Percentiles rank a stretch among this genome's conserved stretches.
phyloP scores from a whole-genome alignment of 1,140 invertebrate genomes.

The Leptopilina boulardi region DNA sequence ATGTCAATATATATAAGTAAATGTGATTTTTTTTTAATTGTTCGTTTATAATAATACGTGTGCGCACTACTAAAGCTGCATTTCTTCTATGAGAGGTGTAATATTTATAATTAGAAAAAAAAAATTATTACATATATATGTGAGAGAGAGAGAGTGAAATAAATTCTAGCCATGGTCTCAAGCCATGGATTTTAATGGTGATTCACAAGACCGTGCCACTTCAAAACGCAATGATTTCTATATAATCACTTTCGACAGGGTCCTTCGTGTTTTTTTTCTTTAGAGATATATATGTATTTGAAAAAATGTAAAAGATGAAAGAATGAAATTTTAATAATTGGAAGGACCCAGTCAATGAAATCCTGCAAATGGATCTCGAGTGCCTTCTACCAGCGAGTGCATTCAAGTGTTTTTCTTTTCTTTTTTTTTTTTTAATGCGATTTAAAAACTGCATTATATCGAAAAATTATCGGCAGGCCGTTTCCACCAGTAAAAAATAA shows the following conservation, averaged over 20 bases:
- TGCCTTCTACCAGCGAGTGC: conserved; percentile 65
- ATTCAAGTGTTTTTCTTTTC: conserved; percentile 53
- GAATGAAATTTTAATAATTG: conserved; percentile 14
- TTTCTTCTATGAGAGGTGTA: conserved; percentile 48
- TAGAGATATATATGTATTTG: not conserved
- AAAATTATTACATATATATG: conserved; percentile 41
- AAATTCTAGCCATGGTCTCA: conserved; percentile 69
- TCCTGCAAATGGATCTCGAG: conserved; percentile 45
- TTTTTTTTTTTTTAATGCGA: too few species aligned
- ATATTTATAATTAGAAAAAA: conserved; percentile 36
- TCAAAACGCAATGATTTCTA: conserved; percentile 28
- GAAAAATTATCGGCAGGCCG: conserved; percentile 55
- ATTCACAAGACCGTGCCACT: conserved; percentile 60
- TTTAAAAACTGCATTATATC: conserved; percentile 42
- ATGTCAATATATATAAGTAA: not conserved
- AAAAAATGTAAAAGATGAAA: not conserved
- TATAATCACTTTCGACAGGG: conserved; percentile 49
- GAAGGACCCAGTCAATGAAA: conserved; percentile 58
- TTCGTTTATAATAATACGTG: conserved; percentile 47
- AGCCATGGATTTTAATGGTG: conserved; percentile 73
- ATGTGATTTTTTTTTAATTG: conserved; percentile 35
- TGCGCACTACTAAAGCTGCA: conserved; percentile 69
- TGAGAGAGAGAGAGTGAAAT: conserved; percentile 56
- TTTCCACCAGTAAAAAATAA: conserved; percentile 37
- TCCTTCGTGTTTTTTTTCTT: conserved; percentile 56